These are phyloP conservation scores for Synanthedon myopaeformis DNA, from an alignment of 2,888 invertebrate species.

Conservation along the genomic window DNA sequence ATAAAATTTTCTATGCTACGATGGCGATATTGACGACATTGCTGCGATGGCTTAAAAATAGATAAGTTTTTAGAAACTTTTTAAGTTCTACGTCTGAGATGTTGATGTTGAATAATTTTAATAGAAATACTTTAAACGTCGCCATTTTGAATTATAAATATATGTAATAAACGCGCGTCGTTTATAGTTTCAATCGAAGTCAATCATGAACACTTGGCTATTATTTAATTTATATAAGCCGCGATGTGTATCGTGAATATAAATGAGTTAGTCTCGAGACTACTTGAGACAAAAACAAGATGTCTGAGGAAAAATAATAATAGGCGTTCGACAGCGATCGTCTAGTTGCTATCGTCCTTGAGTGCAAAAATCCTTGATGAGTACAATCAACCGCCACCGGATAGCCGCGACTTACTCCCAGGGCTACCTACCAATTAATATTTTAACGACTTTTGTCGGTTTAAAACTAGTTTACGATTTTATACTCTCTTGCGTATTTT, in stretches of 20 bases:
- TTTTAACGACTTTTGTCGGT: slow-evolving; percentile 24
- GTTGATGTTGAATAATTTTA: too few species aligned
- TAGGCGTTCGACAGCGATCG: slow-evolving; percentile 57
- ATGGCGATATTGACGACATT: too few species aligned
- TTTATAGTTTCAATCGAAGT: slow-evolving; percentile 14
- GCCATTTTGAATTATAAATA: too few species aligned
- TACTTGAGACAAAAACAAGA: slow-evolving; percentile 56
- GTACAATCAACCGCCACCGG: slow-evolving; percentile 70
- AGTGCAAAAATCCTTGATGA: slow-evolving; percentile 69
- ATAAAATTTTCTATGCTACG: too few species aligned
- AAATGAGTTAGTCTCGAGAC: slow-evolving; percentile 34
- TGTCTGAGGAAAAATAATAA: slow-evolving; percentile 63
- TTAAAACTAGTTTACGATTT: neutral
- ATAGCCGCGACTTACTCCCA: slow-evolving; percentile 48
- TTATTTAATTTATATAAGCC: slow-evolving; percentile 54
- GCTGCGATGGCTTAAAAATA: too few species aligned
- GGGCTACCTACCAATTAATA: slow-evolving; percentile 61
- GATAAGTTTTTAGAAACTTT: too few species aligned
- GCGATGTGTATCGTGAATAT: slow-evolving; percentile 65
- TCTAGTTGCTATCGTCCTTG: slow-evolving; percentile 65
- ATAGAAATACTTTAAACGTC: too few species aligned
- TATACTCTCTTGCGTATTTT: neutral
- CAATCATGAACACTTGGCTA: slow-evolving; percentile 34
- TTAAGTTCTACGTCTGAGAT: too few species aligned
- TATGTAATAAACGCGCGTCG: neutral